phyloP scores from a whole-genome alignment of 2,797 vertebrate genomes.

The Enteromius thamalakanensis region DNA sequence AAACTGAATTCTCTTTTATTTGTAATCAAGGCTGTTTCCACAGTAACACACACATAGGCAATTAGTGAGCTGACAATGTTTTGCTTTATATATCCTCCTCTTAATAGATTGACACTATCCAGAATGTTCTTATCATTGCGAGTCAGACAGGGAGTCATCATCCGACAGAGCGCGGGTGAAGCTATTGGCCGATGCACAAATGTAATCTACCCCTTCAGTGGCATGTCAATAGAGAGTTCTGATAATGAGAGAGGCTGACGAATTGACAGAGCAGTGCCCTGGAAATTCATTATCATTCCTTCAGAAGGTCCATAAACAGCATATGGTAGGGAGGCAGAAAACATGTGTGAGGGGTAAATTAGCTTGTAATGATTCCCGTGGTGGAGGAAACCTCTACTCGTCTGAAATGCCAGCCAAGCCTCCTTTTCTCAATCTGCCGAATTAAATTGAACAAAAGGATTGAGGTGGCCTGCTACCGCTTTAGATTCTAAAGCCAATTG shows the following conservation, averaged over 20 bases:
- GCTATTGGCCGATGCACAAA: constrained; percentile 11
- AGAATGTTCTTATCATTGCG: not conserved
- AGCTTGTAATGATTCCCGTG: constrained; percentile 58
- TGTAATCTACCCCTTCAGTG: constrained; percentile 25
- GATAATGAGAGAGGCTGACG: constrained; percentile 42
- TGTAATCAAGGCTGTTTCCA: constrained; percentile 23
- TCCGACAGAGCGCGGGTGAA: not conserved
- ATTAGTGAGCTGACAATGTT: constrained; percentile 2
- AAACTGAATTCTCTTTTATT: constrained; percentile 3
- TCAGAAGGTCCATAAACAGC: constrained; percentile 54
- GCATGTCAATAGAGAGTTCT: constrained; percentile 29
- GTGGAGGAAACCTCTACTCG: constrained; percentile 48
- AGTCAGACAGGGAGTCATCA: constrained; percentile 12
- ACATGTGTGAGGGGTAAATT: constrained; percentile 57
- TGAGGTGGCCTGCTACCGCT: constrained; percentile 28
- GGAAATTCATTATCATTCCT: constrained; percentile 39
- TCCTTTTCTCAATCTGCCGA: constrained; percentile 52
- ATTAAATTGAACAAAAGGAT: constrained; percentile 61
- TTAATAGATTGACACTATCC: constrained; percentile 6
- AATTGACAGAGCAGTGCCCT: constrained; percentile 24
- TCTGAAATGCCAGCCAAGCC: constrained; percentile 49
- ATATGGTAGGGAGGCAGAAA: constrained; percentile 54
- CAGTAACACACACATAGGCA: constrained; percentile 25
- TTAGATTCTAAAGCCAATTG: constrained; percentile 29
- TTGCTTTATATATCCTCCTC: not conserved